Conservation (phyloP, 2,888 invertebrate genomes). For the Phragmatobia fuliginosa region DNA sequence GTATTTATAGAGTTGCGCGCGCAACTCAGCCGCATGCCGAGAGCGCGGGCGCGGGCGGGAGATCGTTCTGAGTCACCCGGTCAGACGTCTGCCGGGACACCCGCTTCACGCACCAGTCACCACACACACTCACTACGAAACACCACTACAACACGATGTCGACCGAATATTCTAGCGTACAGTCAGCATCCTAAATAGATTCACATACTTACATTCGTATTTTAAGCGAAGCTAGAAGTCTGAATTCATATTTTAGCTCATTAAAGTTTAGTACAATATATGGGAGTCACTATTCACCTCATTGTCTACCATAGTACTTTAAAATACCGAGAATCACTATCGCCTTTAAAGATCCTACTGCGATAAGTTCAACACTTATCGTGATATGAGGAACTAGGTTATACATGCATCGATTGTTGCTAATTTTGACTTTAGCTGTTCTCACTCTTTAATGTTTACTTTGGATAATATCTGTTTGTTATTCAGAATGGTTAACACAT, state of each 20-base stretch:
- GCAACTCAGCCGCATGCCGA: constrained; percentile 67
- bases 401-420: constrained; percentile 8
- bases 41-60: constrained; percentile 23
- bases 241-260: not conserved
- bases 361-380: not conserved
- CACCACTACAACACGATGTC: constrained; percentile 37
- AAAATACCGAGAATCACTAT: not conserved
- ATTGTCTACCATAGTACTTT: not conserved
- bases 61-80: constrained; percentile 73
- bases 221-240: constrained; percentile 35
- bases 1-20: constrained; percentile 77
- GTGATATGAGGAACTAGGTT: constrained; percentile 7
- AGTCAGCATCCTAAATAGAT: constrained; percentile 51
- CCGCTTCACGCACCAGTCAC: constrained; percentile 59
- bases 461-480: constrained; percentile 33
- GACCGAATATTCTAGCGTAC: constrained; percentile 49
- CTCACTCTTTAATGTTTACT: constrained; percentile 27
- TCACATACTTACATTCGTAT: constrained; percentile 38
- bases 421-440: constrained; percentile 29
- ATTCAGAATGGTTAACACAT: constrained; percentile 20
- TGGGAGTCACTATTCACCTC: not conserved
- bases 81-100: constrained; percentile 79
- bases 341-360: not conserved
- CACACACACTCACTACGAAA: constrained; percentile 49
- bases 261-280: not conserved